Evolutionary conservation across 2,113 vertebrate species (phyloP).

Genomic region (Nicator chloris): DNA sequence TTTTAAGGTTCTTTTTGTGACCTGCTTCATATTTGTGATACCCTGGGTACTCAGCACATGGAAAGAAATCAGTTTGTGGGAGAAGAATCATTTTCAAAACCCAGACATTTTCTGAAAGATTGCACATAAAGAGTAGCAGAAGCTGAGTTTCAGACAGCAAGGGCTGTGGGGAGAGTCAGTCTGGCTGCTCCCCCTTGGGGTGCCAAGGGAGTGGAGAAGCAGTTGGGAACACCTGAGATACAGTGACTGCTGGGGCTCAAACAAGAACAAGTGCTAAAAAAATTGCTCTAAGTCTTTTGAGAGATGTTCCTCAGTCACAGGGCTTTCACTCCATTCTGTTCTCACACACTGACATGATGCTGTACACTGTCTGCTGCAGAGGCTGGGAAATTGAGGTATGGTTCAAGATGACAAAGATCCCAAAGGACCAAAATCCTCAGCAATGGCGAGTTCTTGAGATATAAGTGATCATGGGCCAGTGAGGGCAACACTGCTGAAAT

Average conservation of each 20-base stretch:
- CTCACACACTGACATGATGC: neutral
- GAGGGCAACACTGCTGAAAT: neutral
- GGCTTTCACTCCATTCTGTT: neutral
- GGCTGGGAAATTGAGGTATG: neutral
- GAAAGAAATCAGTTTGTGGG: neutral
- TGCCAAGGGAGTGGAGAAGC: neutral
- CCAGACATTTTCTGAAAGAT: neutral
- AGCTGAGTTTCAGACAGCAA: neutral
- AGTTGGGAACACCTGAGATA: neutral
- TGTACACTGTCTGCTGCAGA: rapidly evolving
- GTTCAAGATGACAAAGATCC: neutral
- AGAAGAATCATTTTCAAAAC: rapidly evolving
- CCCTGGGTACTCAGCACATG: neutral
- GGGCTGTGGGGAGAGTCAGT: neutral
- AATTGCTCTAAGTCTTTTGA: neutral
- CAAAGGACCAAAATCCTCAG: neutral
- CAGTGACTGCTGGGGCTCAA: neutral
- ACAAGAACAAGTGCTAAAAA: neutral
- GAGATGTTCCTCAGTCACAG: neutral
- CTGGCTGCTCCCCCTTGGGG: neutral
- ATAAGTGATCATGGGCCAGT: no score
- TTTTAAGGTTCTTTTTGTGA: neutral
- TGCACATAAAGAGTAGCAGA: neutral
- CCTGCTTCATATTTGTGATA: neutral
- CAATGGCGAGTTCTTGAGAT: neutral